Percentiles rank a stretch among this genome's conserved stretches.
These are phyloP conservation scores for Gymnoscopelus braueri DNA, from an alignment of 2,797 vertebrate genomes.

Conservation along the genomic window DNA sequence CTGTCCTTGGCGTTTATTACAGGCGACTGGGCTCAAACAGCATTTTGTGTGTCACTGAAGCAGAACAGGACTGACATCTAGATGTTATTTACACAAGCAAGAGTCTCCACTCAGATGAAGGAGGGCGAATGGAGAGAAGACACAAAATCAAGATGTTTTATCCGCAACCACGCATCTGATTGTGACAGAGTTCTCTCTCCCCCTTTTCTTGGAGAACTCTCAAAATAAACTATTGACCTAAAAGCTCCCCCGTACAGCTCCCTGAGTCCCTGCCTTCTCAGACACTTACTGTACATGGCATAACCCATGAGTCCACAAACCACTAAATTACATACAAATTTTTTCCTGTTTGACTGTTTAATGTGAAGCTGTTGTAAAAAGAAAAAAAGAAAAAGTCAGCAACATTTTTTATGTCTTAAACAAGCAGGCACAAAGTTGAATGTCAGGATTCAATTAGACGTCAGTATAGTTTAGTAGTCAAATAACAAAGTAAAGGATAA, in stretches of 20 bases:
- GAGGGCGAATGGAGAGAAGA: slow-evolving; percentile 31
- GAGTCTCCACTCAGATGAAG: slow-evolving; percentile 53
- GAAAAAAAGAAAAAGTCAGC: slow-evolving; percentile 69
- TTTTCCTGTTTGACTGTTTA: slow-evolving; percentile 66
- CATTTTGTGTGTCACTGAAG: slow-evolving; percentile 44
- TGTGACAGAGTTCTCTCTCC: slow-evolving; percentile 39
- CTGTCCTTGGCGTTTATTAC: slow-evolving; percentile 41
- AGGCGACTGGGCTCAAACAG: slow-evolving; percentile 54
- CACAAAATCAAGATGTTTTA: slow-evolving; percentile 56
- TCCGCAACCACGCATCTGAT: slow-evolving; percentile 41
- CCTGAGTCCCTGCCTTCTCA: slow-evolving; percentile 41
- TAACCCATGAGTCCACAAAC: slow-evolving; percentile 74
- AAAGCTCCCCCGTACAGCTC: slow-evolving; percentile 36
- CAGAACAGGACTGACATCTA: slow-evolving; percentile 46
- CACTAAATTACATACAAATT: slow-evolving; percentile 82
- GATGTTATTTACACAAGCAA: slow-evolving; percentile 56
- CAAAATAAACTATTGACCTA: slow-evolving; percentile 76
- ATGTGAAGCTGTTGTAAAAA: slow-evolving; percentile 60
- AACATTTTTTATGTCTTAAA: slow-evolving; percentile 71
- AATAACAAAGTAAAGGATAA: slow-evolving; percentile 49
- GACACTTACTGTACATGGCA: slow-evolving; percentile 63
- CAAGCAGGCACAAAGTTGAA: slow-evolving; percentile 84
- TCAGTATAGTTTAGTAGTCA: slow-evolving; percentile 57
- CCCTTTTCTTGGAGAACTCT: slow-evolving; percentile 56
- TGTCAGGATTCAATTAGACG: slow-evolving; percentile 76